phyloP scores from a whole-genome alignment of 2,888 invertebrate genomes.

The Napeogenes sylphis region DNA sequence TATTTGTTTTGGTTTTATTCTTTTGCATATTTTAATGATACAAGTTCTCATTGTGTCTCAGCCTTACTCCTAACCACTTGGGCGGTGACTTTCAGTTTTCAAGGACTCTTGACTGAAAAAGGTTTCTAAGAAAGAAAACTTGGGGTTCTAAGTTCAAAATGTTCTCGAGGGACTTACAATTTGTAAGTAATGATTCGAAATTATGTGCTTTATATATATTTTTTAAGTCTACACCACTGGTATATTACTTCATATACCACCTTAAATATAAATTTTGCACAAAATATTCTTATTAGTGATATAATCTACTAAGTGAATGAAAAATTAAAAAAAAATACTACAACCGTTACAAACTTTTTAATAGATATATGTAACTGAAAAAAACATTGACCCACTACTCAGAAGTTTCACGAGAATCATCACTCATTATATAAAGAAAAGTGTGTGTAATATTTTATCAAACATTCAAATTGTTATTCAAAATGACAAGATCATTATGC shows the following conservation, averaged over 20 bases:
- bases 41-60: constrained; percentile 34
- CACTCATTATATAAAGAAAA: too few species aligned
- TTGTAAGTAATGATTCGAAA: constrained; percentile 10
- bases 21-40: background rate
- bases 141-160: constrained; percentile 29
- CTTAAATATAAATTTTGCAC: too few species aligned
- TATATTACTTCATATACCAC: too few species aligned
- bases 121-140: constrained; percentile 28
- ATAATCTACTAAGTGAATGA: too few species aligned
- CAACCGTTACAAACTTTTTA: too few species aligned
- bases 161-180: constrained; percentile 18
- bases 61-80: constrained; percentile 47
- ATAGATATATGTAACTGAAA: background rate
- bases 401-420: background rate
- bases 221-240: background rate
- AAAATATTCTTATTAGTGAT: too few species aligned
- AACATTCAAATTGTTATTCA: too few species aligned
- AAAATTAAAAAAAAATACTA: too few species aligned
- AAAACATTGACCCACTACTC: background rate
- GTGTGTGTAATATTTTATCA: too few species aligned
- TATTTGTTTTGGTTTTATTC: too few species aligned
- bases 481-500: background rate
- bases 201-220: background rate
- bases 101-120: constrained; percentile 41
- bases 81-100: constrained; percentile 62